Conservation (phyloP, 1,140 invertebrate species). For the Cyclargus thomasi region DNA sequence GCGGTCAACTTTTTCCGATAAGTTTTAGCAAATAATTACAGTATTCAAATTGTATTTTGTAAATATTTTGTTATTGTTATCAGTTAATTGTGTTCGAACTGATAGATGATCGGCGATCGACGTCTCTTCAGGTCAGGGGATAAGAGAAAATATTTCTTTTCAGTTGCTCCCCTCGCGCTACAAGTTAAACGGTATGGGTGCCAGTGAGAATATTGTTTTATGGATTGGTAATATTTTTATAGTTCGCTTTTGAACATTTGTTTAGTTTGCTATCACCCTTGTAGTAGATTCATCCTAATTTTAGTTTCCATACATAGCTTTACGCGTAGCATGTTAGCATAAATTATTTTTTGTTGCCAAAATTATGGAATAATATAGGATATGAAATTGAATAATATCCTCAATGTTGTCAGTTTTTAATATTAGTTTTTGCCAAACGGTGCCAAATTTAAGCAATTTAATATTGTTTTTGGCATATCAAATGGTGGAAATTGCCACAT, state of each 20-base stretch:
- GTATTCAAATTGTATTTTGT: not conserved
- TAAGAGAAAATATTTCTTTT: slow-evolving; percentile 23
- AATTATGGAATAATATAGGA: not conserved
- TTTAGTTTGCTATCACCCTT: not conserved
- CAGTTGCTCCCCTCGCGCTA: slow-evolving; percentile 23
- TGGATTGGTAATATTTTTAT: slow-evolving; percentile 4
- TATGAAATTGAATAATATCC: not conserved
- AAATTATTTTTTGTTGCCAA: not conserved
- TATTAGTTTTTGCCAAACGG: no score
- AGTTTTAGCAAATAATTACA: not conserved
- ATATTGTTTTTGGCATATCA: not conserved
- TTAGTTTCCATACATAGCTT: not conserved
- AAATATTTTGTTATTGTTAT: not conserved
- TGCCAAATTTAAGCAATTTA: no score
- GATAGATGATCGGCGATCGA: not conserved
- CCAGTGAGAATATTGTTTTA: slow-evolving; percentile 20
- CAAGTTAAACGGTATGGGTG: slow-evolving; percentile 16
- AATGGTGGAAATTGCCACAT: no score
- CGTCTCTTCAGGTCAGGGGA: slow-evolving; percentile 1
- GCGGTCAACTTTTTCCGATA: not conserved
- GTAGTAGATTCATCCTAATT: not conserved
- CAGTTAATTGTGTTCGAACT: not conserved
- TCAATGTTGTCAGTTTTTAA: no score
- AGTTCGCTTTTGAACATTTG: slow-evolving; percentile 5
- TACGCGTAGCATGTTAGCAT: slow-evolving; percentile 6